Conservation (phyloP, 1,140 invertebrate genomes). For the Stegodyphus mimosarum region DNA sequence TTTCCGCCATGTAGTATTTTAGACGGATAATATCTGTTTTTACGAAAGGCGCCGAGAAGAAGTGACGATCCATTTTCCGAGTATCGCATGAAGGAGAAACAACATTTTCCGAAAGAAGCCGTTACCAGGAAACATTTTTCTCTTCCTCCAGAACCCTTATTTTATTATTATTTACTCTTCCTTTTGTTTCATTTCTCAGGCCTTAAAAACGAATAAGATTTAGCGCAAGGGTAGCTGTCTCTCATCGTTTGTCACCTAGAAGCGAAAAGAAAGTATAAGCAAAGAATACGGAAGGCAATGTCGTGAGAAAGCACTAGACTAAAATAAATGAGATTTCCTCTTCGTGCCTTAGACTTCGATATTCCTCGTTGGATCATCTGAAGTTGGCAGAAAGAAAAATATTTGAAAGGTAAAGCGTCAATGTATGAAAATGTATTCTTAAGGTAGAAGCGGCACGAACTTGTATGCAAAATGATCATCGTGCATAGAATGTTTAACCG, state of each 20-base stretch:
- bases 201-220: conserved; percentile 54
- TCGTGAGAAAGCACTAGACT: conserved; percentile 25
- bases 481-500: neutral
- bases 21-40: conserved; percentile 38
- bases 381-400: conserved; percentile 20
- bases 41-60: neutral
- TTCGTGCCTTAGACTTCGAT: conserved; percentile 12
- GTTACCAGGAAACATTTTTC: conserved; percentile 29
- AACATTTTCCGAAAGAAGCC: conserved; percentile 13
- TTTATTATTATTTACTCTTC: conserved; percentile 56
- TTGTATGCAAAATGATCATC: conserved; percentile 10
- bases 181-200: conserved; percentile 43
- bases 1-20: conserved; percentile 2
- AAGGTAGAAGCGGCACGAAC: neutral
- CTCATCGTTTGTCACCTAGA: conserved; percentile 35
- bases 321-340: conserved; percentile 59
- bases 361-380: conserved; percentile 14
- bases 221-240: conserved; percentile 40
- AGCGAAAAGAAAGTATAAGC: conserved; percentile 14
- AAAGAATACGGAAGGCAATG: conserved; percentile 32
- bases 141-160: conserved; percentile 12
- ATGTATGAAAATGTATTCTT: conserved; percentile 32
- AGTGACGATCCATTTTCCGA: conserved; percentile 31
- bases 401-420: conserved; percentile 20
- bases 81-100: conserved; percentile 17